Percentiles rank a stretch among this genome's conserved stretches.
Conservation (phyloP, 2,113 vertebrate species). For the Romanogobio albipinnatus region DNA sequence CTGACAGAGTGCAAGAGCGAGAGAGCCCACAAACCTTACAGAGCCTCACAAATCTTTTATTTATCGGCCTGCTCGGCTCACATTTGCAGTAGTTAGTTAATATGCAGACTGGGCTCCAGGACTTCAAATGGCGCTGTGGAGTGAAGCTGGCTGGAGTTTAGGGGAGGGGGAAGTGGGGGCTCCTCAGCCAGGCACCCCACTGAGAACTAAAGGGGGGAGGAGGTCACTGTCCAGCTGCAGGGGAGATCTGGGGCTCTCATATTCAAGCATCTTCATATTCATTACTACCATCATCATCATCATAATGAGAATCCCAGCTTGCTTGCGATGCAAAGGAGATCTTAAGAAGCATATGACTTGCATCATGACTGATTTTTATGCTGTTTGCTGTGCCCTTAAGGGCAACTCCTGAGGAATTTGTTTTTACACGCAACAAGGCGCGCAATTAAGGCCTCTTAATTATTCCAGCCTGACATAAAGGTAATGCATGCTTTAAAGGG, state of each 20-base stretch:
- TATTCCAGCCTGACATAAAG: conserved; percentile 6
- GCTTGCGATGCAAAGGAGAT: conserved; percentile 43
- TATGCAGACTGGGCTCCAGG: conserved; percentile 67
- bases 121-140: conserved; percentile 62
- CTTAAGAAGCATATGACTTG: conserved; percentile 45
- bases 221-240: conserved; percentile 63
- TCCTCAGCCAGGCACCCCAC: conserved; percentile 53
- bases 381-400: conserved; percentile 34
- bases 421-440: conserved; percentile 25
- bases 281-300: conserved; percentile 66
- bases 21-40: conserved; percentile 54
- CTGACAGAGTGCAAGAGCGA: conserved; percentile 47
- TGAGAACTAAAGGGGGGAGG: conserved; percentile 58
- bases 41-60: conserved; percentile 69
- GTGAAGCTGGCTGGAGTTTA: conserved; percentile 41
- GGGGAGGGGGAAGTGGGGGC: conserved; percentile 16
- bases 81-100: conserved; percentile 66
- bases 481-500: conserved; percentile 20
- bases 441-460: conserved; percentile 18
- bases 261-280: conserved; percentile 64
- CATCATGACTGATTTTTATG: conserved; percentile 41
- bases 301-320: conserved; percentile 68
- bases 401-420: conserved; percentile 38
- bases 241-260: conserved; percentile 58
- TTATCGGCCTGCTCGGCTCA: conserved; percentile 63